Percentiles rank a stretch among this genome's conserved stretches.
These are phyloP conservation scores for Microcebus jonahi DNA, from an alignment of 2,113 vertebrate genomes.

Conservation along the genomic window DNA sequence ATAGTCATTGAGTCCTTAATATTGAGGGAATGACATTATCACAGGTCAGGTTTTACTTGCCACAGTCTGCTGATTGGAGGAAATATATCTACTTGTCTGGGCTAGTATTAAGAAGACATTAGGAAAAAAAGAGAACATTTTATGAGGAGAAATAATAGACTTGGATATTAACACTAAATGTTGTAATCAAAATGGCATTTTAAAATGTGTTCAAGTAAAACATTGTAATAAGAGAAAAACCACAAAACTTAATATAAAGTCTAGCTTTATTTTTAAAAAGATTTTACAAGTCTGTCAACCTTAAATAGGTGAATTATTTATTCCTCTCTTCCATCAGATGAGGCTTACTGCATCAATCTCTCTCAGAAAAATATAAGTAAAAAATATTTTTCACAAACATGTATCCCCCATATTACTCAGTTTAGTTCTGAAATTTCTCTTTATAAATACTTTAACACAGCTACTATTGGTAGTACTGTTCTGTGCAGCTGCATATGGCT, in stretches of 20 bases:
- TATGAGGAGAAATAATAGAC: conserved; percentile 83
- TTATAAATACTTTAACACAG: conserved; percentile 62
- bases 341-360: conserved; percentile 80
- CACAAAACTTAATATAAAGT: conserved; percentile 84
- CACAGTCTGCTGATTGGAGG: conserved; percentile 77
- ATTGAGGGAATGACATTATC: conserved; percentile 70
- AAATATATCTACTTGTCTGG: conserved; percentile 80
- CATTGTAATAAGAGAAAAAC: conserved; percentile 85
- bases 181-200: conserved; percentile 87
- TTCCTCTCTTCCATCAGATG: conserved; percentile 82
- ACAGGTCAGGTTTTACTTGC: conserved; percentile 63
- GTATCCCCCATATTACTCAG: conserved; percentile 62
- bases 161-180: conserved; percentile 84
- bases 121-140: conserved; percentile 69
- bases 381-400: conserved; percentile 78
- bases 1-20: conserved; percentile 27
- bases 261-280: conserved; percentile 86
- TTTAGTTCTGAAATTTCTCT: conserved; percentile 56
- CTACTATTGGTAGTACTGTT: conserved; percentile 58
- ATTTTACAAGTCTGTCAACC: conserved; percentile 85
- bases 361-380: conserved; percentile 82
- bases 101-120: conserved; percentile 72
- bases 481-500: conserved; percentile 59
- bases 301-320: conserved; percentile 84
- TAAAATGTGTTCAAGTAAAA: conserved; percentile 86